These are phyloP conservation scores for Ctenochaetus hawaiiensis DNA, from an alignment of 2,797 vertebrate species.

Conservation along the genomic window DNA sequence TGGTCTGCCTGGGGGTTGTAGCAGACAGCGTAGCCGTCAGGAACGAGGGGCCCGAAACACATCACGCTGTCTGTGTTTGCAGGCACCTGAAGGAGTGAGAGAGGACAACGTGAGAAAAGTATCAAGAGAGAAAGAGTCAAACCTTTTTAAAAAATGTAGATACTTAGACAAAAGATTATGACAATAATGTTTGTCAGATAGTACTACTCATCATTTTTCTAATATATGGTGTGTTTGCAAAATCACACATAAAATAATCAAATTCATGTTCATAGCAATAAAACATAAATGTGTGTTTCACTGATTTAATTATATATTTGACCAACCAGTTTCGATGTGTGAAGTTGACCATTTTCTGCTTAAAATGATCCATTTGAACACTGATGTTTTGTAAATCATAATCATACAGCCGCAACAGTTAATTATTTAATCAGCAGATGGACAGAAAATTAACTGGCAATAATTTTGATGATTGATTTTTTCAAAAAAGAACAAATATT, in stretches of 20 bases:
- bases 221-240: background rate
- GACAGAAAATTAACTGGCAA: background rate
- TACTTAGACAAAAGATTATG: background rate
- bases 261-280: background rate
- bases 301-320: background rate
- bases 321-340: background rate
- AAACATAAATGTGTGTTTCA: too few relatives aligned
- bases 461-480: too few relatives aligned
- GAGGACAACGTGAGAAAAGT: background rate
- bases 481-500: too few relatives aligned
- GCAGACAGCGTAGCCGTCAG: constrained; percentile 88
- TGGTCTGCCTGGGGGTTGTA: constrained; percentile 88
- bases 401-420: background rate
- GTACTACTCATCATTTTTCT: background rate
- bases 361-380: background rate
- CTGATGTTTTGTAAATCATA: background rate
- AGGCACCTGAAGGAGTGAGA: constrained; percentile 77
- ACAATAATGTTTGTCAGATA: background rate
- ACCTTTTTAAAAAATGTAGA: too few relatives aligned
- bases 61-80: constrained; percentile 89
- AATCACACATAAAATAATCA: background rate
- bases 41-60: constrained; percentile 89
- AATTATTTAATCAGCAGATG: background rate
- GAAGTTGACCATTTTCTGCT: background rate
- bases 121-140: background rate